Evolutionary conservation across 2,888 invertebrate genomes (phyloP).

Genomic region (Plagodis dolabraria): DNA sequence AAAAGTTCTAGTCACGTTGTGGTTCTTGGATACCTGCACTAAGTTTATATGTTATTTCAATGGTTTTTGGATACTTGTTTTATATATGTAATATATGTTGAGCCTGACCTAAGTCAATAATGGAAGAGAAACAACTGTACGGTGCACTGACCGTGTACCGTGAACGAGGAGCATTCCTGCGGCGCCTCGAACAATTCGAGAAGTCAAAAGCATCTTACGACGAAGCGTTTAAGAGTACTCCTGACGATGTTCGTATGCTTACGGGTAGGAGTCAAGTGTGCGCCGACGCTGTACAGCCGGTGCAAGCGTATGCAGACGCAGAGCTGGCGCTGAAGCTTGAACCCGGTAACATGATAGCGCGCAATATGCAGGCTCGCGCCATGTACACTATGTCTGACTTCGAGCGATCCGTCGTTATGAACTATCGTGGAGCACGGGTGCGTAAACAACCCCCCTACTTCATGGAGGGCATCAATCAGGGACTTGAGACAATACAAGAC

Average conservation of each 20-base stretch:
- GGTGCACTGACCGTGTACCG: conserved; percentile 75
- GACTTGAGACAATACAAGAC: conserved; percentile 76
- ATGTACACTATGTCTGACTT: conserved; percentile 79
- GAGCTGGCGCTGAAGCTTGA: conserved; percentile 72
- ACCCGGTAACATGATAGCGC: conserved; percentile 72
- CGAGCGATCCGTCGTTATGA: conserved; percentile 76
- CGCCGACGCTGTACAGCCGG: conserved; percentile 71
- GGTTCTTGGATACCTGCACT: no score
- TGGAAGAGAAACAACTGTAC: conserved; percentile 73
- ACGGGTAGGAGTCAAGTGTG: conserved; percentile 75
- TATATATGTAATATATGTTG: conserved; percentile 28
- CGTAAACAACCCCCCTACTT: conserved; percentile 76
- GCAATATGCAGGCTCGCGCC: conserved; percentile 76
- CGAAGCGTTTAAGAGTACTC: conserved; percentile 63
- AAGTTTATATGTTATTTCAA: no score
- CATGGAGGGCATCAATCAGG: conserved; percentile 76
- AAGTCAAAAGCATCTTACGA: conserved; percentile 75
- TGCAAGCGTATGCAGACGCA: conserved; percentile 73
- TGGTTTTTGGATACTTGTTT: background rate
- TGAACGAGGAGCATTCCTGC: conserved; percentile 71
- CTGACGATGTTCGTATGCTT: conserved; percentile 70
- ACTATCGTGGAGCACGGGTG: conserved; percentile 63
- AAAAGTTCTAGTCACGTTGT: no score
- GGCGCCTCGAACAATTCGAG: conserved; percentile 75
- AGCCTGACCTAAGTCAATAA: conserved; percentile 40